Percentiles rank a stretch among this genome's conserved stretches.
These are phyloP conservation scores for Coptodon bakossiorum DNA, from an alignment of 2,113 vertebrate genomes.

Conservation along the genomic window DNA sequence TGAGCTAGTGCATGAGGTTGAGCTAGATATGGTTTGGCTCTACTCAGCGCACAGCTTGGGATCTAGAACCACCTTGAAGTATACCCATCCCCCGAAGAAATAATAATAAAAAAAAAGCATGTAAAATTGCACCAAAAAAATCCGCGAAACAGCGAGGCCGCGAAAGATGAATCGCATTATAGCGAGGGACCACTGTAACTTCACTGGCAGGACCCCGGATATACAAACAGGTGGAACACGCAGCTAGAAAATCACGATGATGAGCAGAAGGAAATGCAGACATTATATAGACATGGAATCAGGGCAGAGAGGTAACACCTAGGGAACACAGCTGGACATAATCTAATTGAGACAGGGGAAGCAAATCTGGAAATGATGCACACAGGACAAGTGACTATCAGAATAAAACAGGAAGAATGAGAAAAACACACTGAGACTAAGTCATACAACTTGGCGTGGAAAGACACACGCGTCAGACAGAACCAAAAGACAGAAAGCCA, in stretches of 20 bases:
- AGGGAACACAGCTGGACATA: not conserved
- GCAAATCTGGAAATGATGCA: not conserved
- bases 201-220: not conserved
- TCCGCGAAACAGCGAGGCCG: too few species aligned
- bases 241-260: not conserved
- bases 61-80: not conserved
- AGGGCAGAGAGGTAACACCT: too few species aligned
- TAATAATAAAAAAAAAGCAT: not conserved
- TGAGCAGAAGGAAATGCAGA: not conserved
- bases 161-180: not conserved
- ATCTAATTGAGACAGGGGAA: not conserved
- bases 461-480: not conserved
- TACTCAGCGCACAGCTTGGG: not conserved
- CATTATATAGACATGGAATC: not conserved
- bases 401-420: not conserved
- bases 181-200: not conserved
- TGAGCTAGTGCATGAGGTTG: not conserved
- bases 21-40: not conserved
- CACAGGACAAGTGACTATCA: not conserved
- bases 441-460: not conserved
- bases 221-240: not conserved
- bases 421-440: not conserved
- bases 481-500: not conserved
- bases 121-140: not conserved
- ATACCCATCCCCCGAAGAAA: not conserved